Evolutionary conservation across 2,797 vertebrate genomes (phyloP).

Genomic region (Crenuchus spilurus): DNA sequence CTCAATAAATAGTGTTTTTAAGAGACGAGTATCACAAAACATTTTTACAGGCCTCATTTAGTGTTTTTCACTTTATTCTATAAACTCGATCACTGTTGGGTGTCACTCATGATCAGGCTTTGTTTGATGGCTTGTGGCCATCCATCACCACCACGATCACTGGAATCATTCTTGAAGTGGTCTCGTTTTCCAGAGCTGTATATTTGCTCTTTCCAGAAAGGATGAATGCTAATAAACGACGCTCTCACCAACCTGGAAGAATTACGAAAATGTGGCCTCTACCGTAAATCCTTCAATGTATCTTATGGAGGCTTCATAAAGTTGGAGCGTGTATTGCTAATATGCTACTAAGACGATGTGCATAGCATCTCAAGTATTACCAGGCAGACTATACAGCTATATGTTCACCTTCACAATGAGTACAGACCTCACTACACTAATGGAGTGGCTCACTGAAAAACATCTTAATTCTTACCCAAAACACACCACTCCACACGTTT

Average conservation of each 20-base stretch:
- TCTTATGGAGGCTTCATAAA: neutral
- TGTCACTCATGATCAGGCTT: too few species aligned
- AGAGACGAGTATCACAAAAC: too few species aligned
- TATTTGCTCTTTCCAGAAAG: neutral
- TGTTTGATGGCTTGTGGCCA: too few species aligned
- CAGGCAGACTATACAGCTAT: neutral
- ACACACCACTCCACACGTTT: too few species aligned
- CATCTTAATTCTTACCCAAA: too few species aligned
- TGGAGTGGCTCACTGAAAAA: neutral
- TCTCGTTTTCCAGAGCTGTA: neutral
- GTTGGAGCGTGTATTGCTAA: constrained; percentile 9
- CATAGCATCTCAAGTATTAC: neutral
- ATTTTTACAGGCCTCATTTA: too few species aligned
- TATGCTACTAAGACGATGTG: constrained; percentile 8
- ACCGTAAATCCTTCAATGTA: neutral
- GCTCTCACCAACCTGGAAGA: constrained; percentile 2
- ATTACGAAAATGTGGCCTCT: neutral
- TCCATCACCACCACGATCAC: too few species aligned
- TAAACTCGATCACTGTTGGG: too few species aligned
- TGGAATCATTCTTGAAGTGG: too few species aligned
- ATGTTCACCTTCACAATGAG: neutral
- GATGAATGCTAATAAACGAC: neutral
- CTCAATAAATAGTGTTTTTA: too few species aligned
- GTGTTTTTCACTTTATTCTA: too few species aligned
- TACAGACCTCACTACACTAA: neutral